These are phyloP conservation scores for Platysternon megacephalum DNA, from an alignment of 2,113 vertebrate genomes.

Conservation along the genomic window DNA sequence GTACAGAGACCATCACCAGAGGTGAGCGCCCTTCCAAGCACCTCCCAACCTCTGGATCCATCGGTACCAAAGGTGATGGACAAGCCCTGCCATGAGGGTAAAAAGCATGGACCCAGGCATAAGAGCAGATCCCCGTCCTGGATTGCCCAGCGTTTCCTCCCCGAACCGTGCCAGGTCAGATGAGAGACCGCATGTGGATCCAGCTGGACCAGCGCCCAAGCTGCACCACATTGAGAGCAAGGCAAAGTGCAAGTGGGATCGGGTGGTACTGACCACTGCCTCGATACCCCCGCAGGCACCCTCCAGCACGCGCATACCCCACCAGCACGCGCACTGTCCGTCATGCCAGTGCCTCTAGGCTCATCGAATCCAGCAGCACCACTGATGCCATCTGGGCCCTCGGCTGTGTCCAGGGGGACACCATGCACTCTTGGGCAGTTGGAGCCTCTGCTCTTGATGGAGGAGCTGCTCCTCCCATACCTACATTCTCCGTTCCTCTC, in stretches of 20 bases:
- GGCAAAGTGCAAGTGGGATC: not conserved
- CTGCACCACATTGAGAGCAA: not conserved
- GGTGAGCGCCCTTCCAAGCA: not conserved
- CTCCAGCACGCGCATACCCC: too few relatives aligned
- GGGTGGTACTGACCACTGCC: too few relatives aligned
- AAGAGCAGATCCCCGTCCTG: not conserved
- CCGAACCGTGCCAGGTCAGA: not conserved
- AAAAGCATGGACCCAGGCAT: not conserved
- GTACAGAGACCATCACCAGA: not conserved
- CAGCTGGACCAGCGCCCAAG: not conserved
- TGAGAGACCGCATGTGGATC: not conserved
- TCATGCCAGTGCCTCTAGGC: not conserved
- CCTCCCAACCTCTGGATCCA: not conserved
- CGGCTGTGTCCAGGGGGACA: not conserved
- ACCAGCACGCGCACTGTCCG: too few relatives aligned
- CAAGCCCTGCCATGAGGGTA: not conserved
- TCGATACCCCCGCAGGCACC: not conserved
- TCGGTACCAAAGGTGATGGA: not conserved
- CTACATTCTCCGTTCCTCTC: not conserved
- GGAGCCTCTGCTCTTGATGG: not conserved
- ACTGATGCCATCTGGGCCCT: too few relatives aligned
- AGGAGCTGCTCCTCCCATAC: not conserved
- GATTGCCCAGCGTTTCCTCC: not conserved
- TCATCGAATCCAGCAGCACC: not conserved
- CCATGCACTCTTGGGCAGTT: not conserved